Evolutionary conservation across 2,797 vertebrate genomes (phyloP).

Genomic region (Spheniscus humboldti): DNA sequence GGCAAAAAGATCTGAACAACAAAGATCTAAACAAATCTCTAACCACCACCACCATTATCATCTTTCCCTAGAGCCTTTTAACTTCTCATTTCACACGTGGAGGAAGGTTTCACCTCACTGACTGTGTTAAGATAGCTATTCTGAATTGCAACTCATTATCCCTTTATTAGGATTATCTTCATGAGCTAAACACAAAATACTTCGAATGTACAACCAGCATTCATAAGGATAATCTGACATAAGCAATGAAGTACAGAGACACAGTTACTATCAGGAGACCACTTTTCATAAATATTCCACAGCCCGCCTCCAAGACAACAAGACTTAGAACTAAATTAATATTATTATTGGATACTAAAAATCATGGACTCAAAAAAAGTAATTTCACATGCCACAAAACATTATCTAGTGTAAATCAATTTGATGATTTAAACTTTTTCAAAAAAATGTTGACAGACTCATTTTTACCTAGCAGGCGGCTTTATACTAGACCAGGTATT

Average conservation of each 20-base stretch:
- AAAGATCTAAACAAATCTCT: neutral
- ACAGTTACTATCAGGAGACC: neutral
- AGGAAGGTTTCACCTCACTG: neutral
- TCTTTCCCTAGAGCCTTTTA: neutral
- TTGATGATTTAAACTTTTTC: neutral
- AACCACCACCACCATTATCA: neutral
- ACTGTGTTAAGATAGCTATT: neutral
- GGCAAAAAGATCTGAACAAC: neutral
- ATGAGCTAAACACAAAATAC: neutral
- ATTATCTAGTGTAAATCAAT: neutral
- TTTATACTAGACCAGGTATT: neutral
- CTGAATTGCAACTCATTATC: neutral
- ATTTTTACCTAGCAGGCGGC: neutral
- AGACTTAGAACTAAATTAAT: neutral
- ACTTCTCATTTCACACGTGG: neutral
- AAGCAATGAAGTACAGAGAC: neutral
- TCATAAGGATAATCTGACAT: neutral
- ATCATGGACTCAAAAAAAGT: neutral
- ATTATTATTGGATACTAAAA: neutral
- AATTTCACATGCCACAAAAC: neutral
- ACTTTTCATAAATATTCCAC: neutral
- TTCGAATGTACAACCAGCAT: neutral
- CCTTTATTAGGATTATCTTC: neutral
- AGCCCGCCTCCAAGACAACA: neutral
- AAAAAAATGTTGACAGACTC: neutral